Conservation (phyloP, 64 coral and sea anemone species). For the Pocillopora damicornis region DNA sequence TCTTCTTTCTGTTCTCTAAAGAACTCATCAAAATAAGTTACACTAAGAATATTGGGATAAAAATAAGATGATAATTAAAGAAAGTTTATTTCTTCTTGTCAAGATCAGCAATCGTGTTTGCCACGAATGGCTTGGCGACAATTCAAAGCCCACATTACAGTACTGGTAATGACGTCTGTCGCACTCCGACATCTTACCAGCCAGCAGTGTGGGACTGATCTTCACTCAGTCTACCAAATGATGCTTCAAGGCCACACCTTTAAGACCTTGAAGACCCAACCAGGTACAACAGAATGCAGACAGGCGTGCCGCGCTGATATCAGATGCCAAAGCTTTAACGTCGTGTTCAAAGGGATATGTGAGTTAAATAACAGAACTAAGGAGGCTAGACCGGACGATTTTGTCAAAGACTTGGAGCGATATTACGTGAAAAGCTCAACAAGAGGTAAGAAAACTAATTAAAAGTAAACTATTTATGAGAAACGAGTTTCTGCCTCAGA, state of each 20-base stretch:
- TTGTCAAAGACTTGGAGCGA: background rate
- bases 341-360: background rate
- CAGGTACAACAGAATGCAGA: background rate
- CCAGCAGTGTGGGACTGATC: background rate
- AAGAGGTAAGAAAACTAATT: background rate
- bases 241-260: background rate
- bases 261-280: background rate
- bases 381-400: background rate
- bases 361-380: background rate
- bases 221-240: background rate
- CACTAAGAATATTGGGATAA: no score
- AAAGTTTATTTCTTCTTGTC: no score
- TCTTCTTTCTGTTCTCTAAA: no score
- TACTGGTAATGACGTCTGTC: background rate
- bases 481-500: background rate
- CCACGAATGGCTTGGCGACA: no score
- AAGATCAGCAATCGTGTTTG: no score
- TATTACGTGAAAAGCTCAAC: background rate
- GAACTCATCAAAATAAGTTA: no score
- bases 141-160: background rate
- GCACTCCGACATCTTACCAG: background rate
- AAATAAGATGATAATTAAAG: no score
- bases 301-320: background rate
- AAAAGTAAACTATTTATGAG: no score
- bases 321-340: slow-evolving; percentile 1